Evolutionary conservation across 2,797 vertebrate species (phyloP).

Genomic region (Heterohyrax brucei): DNA sequence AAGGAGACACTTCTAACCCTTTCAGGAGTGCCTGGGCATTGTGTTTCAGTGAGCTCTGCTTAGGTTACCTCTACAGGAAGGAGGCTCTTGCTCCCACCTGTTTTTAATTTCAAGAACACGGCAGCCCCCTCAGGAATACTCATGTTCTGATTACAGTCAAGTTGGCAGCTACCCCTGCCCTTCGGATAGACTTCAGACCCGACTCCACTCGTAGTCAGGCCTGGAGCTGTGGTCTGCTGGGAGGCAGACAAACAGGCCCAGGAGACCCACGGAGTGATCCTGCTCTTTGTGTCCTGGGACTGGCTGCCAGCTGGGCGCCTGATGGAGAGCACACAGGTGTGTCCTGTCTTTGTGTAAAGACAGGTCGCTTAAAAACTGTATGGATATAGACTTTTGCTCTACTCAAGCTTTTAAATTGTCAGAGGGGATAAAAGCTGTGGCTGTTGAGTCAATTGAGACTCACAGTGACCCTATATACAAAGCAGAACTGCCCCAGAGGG

Average conservation of each 20-base stretch:
- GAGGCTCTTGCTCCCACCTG: constrained; percentile 34
- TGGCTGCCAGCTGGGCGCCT: accelerated
- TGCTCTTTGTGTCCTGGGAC: not conserved
- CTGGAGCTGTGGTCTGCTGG: not conserved
- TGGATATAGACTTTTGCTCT: not conserved
- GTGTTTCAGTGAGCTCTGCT: not conserved
- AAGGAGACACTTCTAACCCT: constrained; percentile 56
- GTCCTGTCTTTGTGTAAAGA: not conserved
- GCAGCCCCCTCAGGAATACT: constrained; percentile 34
- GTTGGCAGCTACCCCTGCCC: not conserved
- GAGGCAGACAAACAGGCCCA: not conserved
- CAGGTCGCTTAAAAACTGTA: not conserved
- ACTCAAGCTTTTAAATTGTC: not conserved
- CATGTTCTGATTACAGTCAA: not conserved
- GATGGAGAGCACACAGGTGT: not conserved
- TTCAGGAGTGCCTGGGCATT: not conserved
- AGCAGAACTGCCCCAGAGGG: no score
- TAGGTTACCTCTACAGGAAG: constrained; percentile 66
- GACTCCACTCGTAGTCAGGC: not conserved
- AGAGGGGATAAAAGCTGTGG: not conserved
- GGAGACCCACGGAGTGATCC: not conserved
- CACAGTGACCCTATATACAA: no score
- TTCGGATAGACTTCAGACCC: not conserved
- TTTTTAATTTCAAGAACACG: constrained; percentile 60
- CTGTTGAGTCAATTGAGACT: no score